A percentile compares a stretch with the other conserved stretches of the same genome.
Conservation (phyloP, 2,888 invertebrate species). For the Agrochola litura region DNA sequence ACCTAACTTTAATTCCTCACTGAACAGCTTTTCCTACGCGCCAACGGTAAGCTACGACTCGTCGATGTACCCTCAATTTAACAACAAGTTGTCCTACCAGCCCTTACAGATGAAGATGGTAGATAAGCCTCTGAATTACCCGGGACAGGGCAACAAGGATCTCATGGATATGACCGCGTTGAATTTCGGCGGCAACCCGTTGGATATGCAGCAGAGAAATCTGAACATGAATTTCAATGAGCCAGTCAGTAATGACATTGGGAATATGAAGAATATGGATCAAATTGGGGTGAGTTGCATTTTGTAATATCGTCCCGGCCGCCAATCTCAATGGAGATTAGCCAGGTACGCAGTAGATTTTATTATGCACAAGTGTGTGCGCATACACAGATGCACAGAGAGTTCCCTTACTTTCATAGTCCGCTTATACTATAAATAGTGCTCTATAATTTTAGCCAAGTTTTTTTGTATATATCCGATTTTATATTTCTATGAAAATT, state of each 20-base stretch:
- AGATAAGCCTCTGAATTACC: constrained; percentile 74
- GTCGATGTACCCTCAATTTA: constrained; percentile 86
- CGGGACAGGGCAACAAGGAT: constrained; percentile 72
- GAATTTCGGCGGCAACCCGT: constrained; percentile 73
- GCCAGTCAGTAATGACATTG: constrained; percentile 67
- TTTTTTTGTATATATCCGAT: not conserved
- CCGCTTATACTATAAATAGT: not conserved
- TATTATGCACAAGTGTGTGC: not conserved
- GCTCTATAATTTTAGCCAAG: not conserved
- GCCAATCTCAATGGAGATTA: not conserved
- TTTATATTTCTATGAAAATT: not conserved
- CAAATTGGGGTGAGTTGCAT: constrained; percentile 74
- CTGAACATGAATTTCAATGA: constrained; percentile 75
- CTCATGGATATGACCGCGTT: constrained; percentile 73
- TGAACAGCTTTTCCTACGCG: constrained; percentile 79
- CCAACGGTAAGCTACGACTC: constrained; percentile 82
- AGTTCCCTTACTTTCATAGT: too few relatives aligned
- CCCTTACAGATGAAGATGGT: constrained; percentile 77
- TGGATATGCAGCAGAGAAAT: constrained; percentile 78
- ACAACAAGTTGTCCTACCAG: constrained; percentile 77
- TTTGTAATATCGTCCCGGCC: not conserved
- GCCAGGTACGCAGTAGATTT: not conserved
- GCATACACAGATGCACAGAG: not conserved
- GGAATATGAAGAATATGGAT: constrained; percentile 73
- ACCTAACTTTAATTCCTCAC: constrained; percentile 81